Conservation (phyloP, 2,113 vertebrate species). For the Limanda limanda region DNA sequence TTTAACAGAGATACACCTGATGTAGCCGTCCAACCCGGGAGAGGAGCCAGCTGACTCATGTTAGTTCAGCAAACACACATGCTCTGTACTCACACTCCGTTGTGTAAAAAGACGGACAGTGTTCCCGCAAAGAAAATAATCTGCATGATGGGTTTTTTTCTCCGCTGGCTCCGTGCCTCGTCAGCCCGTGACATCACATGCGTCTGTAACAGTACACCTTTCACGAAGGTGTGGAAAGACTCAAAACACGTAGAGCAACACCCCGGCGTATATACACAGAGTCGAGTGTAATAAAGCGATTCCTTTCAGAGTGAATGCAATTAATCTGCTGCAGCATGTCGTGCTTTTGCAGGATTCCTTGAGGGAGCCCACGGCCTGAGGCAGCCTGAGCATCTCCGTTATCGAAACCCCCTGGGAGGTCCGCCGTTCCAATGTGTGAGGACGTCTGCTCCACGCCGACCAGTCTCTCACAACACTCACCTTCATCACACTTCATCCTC, state of each 20-base stretch:
- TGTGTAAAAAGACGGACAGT: conserved; percentile 4
- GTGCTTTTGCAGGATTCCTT: conserved; percentile 53
- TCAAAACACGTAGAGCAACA: conserved; percentile 27
- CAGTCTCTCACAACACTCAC: conserved; percentile 8
- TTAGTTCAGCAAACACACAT: conserved; percentile 51
- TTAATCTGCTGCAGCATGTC: conserved; percentile 11
- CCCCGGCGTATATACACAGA: neutral
- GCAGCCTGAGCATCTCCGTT: conserved; percentile 21
- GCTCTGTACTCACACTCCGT: neutral
- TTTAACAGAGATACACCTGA: conserved; percentile 50
- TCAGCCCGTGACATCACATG: conserved; percentile 36
- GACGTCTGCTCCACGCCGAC: conserved; percentile 54
- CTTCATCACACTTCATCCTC: neutral
- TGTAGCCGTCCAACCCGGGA: conserved; percentile 55
- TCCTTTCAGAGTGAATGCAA: conserved; percentile 1
- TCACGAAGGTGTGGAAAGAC: conserved; percentile 40
- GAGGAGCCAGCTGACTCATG: conserved; percentile 23
- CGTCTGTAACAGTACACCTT: conserved; percentile 24
- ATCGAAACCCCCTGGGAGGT: conserved; percentile 56
- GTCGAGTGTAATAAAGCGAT: neutral
- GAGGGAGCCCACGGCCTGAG: conserved; percentile 13
- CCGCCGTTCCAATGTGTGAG: conserved; percentile 21
- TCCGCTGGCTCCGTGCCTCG: neutral
- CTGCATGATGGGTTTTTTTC: neutral
- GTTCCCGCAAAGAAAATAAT: conserved; percentile 38